phyloP scores from a whole-genome alignment of 2,888 invertebrate genomes.

The Bombylius major region DNA sequence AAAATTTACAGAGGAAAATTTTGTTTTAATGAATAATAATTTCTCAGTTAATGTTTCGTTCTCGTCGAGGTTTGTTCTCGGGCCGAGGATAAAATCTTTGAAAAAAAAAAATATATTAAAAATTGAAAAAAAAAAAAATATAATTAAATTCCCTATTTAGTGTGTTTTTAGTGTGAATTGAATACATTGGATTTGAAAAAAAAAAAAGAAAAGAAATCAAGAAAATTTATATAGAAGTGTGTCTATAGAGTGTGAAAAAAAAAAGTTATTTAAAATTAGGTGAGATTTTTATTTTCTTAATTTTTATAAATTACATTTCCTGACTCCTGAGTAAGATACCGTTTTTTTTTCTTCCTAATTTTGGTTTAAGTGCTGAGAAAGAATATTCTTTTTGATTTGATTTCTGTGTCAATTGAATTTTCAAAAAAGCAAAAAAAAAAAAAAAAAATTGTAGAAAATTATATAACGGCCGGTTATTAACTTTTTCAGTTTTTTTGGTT shows the following conservation, averaged over 20 bases:
- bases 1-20: neutral
- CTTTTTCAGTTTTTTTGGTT: no score
- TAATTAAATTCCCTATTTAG: neutral
- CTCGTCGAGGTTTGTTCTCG: conserved; percentile 38
- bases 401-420: no score
- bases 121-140: neutral
- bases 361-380: no score
- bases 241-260: no score
- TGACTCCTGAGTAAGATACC: no score
- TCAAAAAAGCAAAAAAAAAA: no score
- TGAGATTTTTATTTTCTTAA: neutral
- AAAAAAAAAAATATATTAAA: neutral
- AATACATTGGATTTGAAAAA: neutral
- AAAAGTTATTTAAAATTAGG: neutral
- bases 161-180: neutral
- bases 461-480: no score
- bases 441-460: no score
- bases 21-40: neutral
- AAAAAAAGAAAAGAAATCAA: neutral
- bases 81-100: conserved; percentile 15
- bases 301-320: no score
- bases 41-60: conserved; percentile 35
- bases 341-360: no score
- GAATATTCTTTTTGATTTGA: no score
- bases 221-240: neutral